A percentile compares a stretch with the other conserved stretches of the same genome.
Conservation (phyloP, 2,888 invertebrate species). For the Resseliella maxima region DNA sequence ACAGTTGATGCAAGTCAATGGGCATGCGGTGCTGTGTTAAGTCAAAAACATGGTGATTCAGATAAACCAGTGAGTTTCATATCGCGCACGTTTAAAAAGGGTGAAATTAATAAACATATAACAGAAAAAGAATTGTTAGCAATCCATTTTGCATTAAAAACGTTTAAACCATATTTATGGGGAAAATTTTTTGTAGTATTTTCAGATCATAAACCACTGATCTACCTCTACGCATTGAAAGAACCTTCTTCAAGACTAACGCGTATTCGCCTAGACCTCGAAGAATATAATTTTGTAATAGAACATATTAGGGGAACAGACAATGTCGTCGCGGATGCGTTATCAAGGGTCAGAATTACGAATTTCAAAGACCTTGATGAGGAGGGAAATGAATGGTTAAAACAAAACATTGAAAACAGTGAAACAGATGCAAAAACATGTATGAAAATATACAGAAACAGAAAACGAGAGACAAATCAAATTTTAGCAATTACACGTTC, state of each 20-base stretch:
- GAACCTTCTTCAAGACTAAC: neutral
- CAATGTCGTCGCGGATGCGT: neutral
- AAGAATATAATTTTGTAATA: neutral
- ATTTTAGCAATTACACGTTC: neutral
- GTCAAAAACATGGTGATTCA: constrained; percentile 53
- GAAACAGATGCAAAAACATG: neutral
- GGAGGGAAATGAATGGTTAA: neutral
- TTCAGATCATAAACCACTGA: constrained; percentile 19
- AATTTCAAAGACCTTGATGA: neutral
- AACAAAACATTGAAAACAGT: too few species aligned
- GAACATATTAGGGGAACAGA: neutral
- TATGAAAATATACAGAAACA: neutral
- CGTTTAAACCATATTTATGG: constrained; percentile 63
- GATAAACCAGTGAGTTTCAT: constrained; percentile 60
- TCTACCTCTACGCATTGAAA: neutral
- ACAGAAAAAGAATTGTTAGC: constrained; percentile 63
- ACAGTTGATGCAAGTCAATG: constrained; percentile 59
- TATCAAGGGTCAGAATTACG: neutral
- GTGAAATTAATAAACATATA: constrained; percentile 49
- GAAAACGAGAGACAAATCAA: neutral
- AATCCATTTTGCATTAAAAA: constrained; percentile 62
- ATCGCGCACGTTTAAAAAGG: constrained; percentile 60
- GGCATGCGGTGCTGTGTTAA: constrained; percentile 59
- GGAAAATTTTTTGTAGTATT: constrained; percentile 58
- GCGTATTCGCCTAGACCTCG: neutral